Evolutionary conservation across 92 coral and sea anemone species (phyloP).

Genomic region (Paragorgia papillata): DNA sequence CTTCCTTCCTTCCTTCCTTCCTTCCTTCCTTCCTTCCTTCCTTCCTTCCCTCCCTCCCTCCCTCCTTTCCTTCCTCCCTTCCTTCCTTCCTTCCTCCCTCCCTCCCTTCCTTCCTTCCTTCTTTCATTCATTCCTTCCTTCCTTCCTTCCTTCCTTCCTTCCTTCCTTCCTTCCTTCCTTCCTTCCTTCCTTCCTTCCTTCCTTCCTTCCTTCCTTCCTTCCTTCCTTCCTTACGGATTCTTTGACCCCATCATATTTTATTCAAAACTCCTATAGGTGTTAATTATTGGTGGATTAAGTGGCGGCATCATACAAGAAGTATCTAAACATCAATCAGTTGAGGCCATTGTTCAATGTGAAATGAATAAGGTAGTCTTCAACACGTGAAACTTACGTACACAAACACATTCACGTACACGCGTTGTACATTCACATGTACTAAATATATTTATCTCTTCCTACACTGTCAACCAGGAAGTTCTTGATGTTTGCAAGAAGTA

Average conservation of each 20-base stretch:
- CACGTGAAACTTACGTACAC: no score
- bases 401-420: no score
- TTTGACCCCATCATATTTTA: no score
- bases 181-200: not conserved
- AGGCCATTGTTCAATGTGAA: slow-evolving; percentile 20
- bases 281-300: slow-evolving; percentile 29
- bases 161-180: no score
- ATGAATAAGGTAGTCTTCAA: not conserved
- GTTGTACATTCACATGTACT: no score
- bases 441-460: no score
- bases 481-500: slow-evolving; percentile 78
- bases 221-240: not conserved
- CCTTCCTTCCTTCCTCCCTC: no score
- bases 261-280: slow-evolving; percentile 14
- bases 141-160: not conserved
- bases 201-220: not conserved
- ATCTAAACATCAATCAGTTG: slow-evolving; percentile 19
- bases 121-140: not conserved
- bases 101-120: not conserved
- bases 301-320: slow-evolving; percentile 30
- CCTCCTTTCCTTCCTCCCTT: no score
- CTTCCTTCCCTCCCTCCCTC: no score
- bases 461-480: slow-evolving; percentile 61
- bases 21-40: no score
- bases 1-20: no score